Evolutionary conservation across 2,797 vertebrate genomes (phyloP).

Genomic region (Falco peregrinus): DNA sequence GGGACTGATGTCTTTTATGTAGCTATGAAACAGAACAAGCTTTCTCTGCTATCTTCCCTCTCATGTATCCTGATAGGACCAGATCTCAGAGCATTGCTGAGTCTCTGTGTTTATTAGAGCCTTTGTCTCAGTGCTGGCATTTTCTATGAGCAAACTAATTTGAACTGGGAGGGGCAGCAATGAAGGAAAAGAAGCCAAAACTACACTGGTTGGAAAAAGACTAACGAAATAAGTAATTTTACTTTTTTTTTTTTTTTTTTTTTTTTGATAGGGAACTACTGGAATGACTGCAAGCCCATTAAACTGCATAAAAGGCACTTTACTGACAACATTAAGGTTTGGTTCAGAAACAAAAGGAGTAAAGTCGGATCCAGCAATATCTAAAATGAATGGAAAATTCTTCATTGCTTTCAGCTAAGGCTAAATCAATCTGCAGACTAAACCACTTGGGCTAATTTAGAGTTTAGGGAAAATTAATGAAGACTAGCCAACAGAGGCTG

Average conservation of each 20-base stretch:
- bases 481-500: neutral
- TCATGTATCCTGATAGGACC: neutral
- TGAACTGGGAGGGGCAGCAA: neutral
- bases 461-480: neutral
- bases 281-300: slow-evolving; percentile 2
- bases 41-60: neutral
- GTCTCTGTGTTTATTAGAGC: neutral
- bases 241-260: neutral
- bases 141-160: slow-evolving; percentile 10
- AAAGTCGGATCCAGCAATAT: slow-evolving; percentile 6
- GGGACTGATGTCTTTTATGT: slow-evolving; percentile 2
- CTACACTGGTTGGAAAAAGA: neutral
- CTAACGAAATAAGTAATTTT: neutral
- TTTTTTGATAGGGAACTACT: neutral
- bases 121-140: slow-evolving; percentile 14
- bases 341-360: neutral
- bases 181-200: neutral
- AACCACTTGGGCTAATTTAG: slow-evolving; percentile 1
- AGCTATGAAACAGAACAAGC: slow-evolving; percentile 7
- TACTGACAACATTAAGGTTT: slow-evolving; percentile 32
- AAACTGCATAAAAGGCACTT: neutral
- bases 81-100: neutral
- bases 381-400: slow-evolving; percentile 29
- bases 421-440: slow-evolving; percentile 10
- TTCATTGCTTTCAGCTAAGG: neutral